Evolutionary conservation across 2,797 vertebrate genomes (phyloP).

Genomic region (Lepidocolaptes lacrymiger): DNA sequence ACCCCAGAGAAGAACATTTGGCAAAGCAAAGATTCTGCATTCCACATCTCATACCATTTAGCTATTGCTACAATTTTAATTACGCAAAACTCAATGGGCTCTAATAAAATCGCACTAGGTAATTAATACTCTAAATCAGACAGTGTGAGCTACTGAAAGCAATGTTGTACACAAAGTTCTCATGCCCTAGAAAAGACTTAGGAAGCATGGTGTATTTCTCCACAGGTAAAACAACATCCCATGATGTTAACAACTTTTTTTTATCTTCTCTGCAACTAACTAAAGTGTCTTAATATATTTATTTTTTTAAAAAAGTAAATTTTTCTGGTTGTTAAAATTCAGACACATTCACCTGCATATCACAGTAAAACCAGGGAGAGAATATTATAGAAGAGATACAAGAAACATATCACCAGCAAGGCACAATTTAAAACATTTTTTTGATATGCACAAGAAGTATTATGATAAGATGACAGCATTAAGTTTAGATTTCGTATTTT

Average conservation of each 20-base stretch:
- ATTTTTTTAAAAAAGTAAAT: not conserved
- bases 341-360: not conserved
- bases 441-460: not conserved
- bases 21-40: slow-evolving; percentile 11
- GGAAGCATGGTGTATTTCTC: not conserved
- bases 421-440: not conserved
- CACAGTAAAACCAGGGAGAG: not conserved
- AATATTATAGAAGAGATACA: not conserved
- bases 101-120: slow-evolving; percentile 66
- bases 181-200: not conserved
- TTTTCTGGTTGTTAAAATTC: not conserved
- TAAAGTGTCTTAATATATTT: not conserved
- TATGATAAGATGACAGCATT: not conserved
- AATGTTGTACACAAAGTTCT: slow-evolving; percentile 27
- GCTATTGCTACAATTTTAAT: slow-evolving; percentile 57
- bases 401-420: not conserved
- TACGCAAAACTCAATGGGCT: slow-evolving; percentile 52
- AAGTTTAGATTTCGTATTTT: not conserved
- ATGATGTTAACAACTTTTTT: not conserved
- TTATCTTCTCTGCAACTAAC: not conserved
- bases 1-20: not conserved
- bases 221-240: not conserved
- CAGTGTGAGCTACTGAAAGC: slow-evolving; percentile 31
- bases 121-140: slow-evolving; percentile 65
- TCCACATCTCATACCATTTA: slow-evolving; percentile 30